phyloP scores from a whole-genome alignment of 2,888 invertebrate genomes.

The Ommatoiulus sabulosus region DNA sequence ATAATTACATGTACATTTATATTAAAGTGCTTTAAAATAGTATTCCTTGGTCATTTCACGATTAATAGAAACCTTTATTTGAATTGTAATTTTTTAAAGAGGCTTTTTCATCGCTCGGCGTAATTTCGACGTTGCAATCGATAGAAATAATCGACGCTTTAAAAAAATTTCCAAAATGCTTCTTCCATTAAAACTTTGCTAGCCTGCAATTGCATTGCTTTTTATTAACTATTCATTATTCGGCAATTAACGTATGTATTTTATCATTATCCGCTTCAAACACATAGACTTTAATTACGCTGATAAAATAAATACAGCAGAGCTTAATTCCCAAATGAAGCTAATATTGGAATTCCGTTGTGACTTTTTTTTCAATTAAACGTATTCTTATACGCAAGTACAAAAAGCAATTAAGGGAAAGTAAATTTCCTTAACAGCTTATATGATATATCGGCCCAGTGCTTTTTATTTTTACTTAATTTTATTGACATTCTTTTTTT shows the following conservation, averaged over 20 bases:
- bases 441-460: constrained; percentile 12
- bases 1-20: no score
- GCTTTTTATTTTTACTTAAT: constrained; percentile 10
- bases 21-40: no score
- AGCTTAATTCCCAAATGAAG: constrained; percentile 29
- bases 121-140: neutral
- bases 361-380: constrained; percentile 37
- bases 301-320: constrained; percentile 38
- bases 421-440: constrained; percentile 41
- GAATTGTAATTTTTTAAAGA: no score
- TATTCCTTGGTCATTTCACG: no score
- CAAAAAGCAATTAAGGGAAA: constrained; percentile 41
- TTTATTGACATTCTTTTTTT: constrained; percentile 25
- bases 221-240: constrained; percentile 32
- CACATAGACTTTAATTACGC: constrained; percentile 34
- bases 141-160: neutral
- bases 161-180: neutral
- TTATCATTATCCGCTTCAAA: constrained; percentile 41
- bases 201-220: neutral
- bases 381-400: neutral
- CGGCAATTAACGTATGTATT: constrained; percentile 32
- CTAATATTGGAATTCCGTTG: constrained; percentile 44
- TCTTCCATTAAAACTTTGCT: neutral
- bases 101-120: no score
- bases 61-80: no score